Base-by-base conservation (phyloP, 2,888 invertebrate species). In the Microctonus hyperodae region DNA sequence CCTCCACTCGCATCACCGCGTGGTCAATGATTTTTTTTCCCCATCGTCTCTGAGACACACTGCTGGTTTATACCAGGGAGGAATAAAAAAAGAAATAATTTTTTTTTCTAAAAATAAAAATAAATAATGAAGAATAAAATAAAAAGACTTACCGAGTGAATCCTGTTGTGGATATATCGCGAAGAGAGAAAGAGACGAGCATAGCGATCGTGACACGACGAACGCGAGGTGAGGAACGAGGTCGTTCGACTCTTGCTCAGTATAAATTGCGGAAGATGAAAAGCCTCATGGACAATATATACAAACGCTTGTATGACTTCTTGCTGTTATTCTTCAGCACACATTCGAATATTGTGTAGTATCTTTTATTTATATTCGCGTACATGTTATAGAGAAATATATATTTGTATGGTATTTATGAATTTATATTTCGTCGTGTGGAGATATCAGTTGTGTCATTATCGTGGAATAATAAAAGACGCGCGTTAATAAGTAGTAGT, bases 181-280 rank as follows among this genome's bases (percentile, higher is more conserved):
- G 35, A 25, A 13, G 23, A 50, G 31, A 20, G 20, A 20, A 33
- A 40, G 25, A 53, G 55, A 44, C 63, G 35, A 37, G n/a, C n/a
- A n/a, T n/a, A 37, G 33, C 33, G 40, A 40, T 65, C 60, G 56
- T 56, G 61, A 66, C 61, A 66, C 61, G 56, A 61, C 53, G 51
- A 65, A 25, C 44, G 22, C 48, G 58, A 64, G 57, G 25, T 35
- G 58, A 58, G 37, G 51, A 66, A 61, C 35, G 56, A 66, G 66
- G 66, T 60, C 66, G 55, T 61, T 56, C 61, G 56, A 40, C 55
- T 65, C 59, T 59, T 60, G 28, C 31, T 13, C 53, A 33, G 61
- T 56, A 66, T 61, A 66, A 61, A 65, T 65, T 65, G 53, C 60
- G 53, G 60, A 65, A 66, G 61, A 66, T 66, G 61, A 66, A 66